These are phyloP conservation scores for Auanema sp. DNA, from an alignment of 2,888 invertebrate species.

Conservation along the genomic window DNA sequence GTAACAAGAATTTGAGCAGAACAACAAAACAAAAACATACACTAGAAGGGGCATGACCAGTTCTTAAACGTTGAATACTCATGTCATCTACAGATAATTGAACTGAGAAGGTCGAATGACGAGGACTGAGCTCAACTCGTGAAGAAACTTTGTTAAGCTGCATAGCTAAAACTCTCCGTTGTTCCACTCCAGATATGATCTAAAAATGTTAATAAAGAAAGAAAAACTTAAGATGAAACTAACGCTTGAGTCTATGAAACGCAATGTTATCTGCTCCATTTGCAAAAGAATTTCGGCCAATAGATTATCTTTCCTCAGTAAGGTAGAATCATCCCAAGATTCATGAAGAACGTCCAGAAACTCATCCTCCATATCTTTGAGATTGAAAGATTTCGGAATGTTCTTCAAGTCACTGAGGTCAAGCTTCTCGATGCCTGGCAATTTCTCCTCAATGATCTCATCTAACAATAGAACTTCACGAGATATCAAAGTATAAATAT, in stretches of 20 bases:
- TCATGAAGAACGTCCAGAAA: conserved; percentile 60
- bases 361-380: conserved; percentile 55
- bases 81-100: conserved; percentile 56
- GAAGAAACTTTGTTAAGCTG: conserved; percentile 51
- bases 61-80: conserved; percentile 53
- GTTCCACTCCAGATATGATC: conserved; percentile 29
- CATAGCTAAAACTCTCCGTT: conserved; percentile 50
- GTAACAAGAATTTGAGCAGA: background rate
- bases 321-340: conserved; percentile 63
- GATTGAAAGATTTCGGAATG: too few relatives aligned
- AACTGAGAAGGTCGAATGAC: conserved; percentile 53
- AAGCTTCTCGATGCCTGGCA: too few relatives aligned
- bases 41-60: conserved; percentile 25
- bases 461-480: too few relatives aligned
- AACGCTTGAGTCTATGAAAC: conserved; percentile 53
- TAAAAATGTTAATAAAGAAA: conserved; percentile 14
- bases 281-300: conserved; percentile 57
- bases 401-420: too few relatives aligned
- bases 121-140: conserved; percentile 54
- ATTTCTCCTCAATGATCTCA: too few relatives aligned
- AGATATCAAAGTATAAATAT: too few relatives aligned
- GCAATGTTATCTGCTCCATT: conserved; percentile 54
- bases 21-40: background rate
- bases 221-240: conserved; percentile 13
- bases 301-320: conserved; percentile 57